Evolutionary conservation across 1,140 invertebrate genomes (phyloP).

Genomic region (Epicauta chinensis): DNA sequence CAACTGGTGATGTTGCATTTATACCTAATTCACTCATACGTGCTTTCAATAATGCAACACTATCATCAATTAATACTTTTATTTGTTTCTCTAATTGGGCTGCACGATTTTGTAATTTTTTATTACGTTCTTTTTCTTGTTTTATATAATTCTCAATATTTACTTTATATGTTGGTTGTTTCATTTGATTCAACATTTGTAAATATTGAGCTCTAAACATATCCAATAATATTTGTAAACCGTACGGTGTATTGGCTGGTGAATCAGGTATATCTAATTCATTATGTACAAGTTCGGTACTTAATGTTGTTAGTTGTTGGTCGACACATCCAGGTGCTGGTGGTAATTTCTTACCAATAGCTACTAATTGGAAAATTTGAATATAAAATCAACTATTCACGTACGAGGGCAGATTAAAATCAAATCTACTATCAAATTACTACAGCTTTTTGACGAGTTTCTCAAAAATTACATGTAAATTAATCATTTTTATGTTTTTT

Average conservation of each 20-base stretch:
- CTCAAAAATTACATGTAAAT: too few species aligned
- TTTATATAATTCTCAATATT: slow-evolving; percentile 73
- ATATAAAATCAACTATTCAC: not conserved
- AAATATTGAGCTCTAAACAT: slow-evolving; percentile 78
- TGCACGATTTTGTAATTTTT: slow-evolving; percentile 68
- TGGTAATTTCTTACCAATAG: slow-evolving; percentile 60
- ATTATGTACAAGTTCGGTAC: slow-evolving; percentile 61
- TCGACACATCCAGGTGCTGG: slow-evolving; percentile 85
- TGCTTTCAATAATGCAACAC: slow-evolving; percentile 82
- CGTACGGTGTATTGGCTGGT: slow-evolving; percentile 73
- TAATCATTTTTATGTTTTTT: too few species aligned
- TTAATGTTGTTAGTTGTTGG: slow-evolving; percentile 75
- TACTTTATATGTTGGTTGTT: slow-evolving; percentile 63
- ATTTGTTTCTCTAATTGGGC: slow-evolving; percentile 88
- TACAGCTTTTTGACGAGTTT: too few species aligned
- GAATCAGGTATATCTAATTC: slow-evolving; percentile 74
- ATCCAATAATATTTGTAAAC: slow-evolving; percentile 78
- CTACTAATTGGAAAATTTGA: slow-evolving; percentile 26
- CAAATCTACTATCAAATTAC: too few species aligned
- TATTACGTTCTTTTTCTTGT: slow-evolving; percentile 77
- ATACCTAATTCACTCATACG: slow-evolving; percentile 88
- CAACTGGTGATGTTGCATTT: slow-evolving; percentile 70
- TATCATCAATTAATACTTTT: slow-evolving; percentile 82
- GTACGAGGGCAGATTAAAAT: too few species aligned
- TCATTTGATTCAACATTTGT: slow-evolving; percentile 74